Base-by-base conservation (phyloP, 2,797 vertebrate species). In the Coregonus sp. region DNA sequence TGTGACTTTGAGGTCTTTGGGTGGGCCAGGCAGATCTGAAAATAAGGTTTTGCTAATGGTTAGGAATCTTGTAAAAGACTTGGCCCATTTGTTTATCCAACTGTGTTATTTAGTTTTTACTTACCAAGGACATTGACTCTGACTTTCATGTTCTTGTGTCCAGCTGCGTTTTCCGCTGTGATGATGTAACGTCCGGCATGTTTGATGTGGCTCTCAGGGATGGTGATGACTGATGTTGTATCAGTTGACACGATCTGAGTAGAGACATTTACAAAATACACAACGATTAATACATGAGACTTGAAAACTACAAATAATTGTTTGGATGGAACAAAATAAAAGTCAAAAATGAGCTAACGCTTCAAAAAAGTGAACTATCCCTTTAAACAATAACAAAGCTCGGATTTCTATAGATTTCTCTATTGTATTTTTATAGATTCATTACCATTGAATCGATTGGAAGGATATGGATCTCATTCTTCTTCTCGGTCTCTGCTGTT, bases 111-210 rank as follows among this genome's bases (percentile, higher is more conserved):
- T 37, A 52, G 16, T 67, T 67, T 65, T 35, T 81, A 78, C 95
- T 61, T 95, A 99, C 98, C 98, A 50, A 99, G 95, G 67, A 99
- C 96, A 82, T 92, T 96, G 84, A 99, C 97, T 89, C 96, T 92
- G 85, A 98, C 86, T 88, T 96, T 96, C 51, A 95, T 91, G 67
- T 95, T 95, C 91, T 98, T 99, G 91, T 99, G 97, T 87, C 97
- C 98, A 68, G 97, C 98, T 72, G 97, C 94, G 74, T 96, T 99
- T 89, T 97, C 97, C 14, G 96, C 98, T 18, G 96, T 98, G 90
- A 99, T 95, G 77, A 95, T 97, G 80, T 95, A 99, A 87, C 96
- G 95, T 78, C 98, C 98, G 29, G 95, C 91, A 87, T 99, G 98
- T 85, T 87, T 93, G 90, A 98, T 87, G 85, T 96, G 97, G 87